A percentile compares a stretch with the other conserved stretches of the same genome.
phyloP scores from a whole-genome alignment of 2,888 invertebrate species.

The Metacarcinus magister region DNA sequence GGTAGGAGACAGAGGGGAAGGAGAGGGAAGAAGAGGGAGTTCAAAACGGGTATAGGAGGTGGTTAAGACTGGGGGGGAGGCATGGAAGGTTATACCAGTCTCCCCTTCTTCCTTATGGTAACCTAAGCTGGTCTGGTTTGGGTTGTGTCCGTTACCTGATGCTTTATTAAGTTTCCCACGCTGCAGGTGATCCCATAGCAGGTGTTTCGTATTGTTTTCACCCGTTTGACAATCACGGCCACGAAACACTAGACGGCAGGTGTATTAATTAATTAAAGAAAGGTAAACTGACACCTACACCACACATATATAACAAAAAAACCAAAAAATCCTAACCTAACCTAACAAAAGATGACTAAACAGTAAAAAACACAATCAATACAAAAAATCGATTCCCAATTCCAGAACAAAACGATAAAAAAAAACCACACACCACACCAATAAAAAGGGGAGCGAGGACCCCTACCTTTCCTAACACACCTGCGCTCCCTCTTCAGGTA shows the following conservation, averaged over 20 bases:
- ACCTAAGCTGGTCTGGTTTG: neutral
- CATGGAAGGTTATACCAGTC: neutral
- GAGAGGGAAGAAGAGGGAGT: too few species aligned
- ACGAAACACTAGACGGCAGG: neutral
- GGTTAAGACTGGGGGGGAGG: too few species aligned
- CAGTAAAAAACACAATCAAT: neutral
- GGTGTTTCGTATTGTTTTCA: neutral
- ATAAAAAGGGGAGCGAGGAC: neutral
- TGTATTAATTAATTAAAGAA: neutral
- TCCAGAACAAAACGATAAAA: constrained; percentile 20
- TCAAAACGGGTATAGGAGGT: too few species aligned
- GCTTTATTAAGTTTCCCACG: constrained; percentile 13
- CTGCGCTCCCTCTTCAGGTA: neutral
- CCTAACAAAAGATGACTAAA: neutral
- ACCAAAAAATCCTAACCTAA: neutral
- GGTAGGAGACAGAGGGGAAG: neutral
- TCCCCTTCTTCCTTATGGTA: neutral
- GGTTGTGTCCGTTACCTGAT: constrained; percentile 16
- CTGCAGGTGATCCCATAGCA: neutral
- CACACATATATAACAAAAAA: neutral
- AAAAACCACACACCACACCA: neutral
- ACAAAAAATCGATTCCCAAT: neutral
- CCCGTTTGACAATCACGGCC: neutral
- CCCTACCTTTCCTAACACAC: neutral
- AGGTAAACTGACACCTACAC: neutral